Conservation (phyloP, 2,797 vertebrate species). For the Lepus townsendii region DNA sequence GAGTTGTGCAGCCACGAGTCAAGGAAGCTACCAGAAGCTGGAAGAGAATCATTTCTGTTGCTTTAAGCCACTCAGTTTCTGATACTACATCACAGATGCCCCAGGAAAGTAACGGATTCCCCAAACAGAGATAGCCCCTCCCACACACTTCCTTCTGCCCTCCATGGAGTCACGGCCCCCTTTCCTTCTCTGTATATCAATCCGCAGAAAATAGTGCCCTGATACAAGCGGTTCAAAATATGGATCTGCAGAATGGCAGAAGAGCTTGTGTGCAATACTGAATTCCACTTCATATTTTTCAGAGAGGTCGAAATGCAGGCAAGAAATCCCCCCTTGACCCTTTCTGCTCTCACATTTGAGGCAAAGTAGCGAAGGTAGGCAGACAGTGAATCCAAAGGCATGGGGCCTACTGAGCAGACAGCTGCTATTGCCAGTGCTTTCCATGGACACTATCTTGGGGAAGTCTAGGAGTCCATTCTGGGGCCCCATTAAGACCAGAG, state of each 20-base stretch:
- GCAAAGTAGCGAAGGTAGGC: slow-evolving; percentile 18
- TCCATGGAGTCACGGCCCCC: background rate
- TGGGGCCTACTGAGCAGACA: background rate
- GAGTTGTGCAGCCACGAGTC: background rate
- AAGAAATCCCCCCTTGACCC: background rate
- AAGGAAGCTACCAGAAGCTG: slow-evolving; percentile 1
- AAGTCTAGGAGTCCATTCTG: slow-evolving; percentile 18
- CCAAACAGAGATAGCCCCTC: background rate
- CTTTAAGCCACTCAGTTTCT: background rate
- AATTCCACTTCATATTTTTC: slow-evolving; percentile 15
- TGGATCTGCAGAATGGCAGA: background rate
- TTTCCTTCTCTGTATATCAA: slow-evolving; percentile 4
- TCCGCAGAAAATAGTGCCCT: background rate
- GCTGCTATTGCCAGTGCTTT: background rate
- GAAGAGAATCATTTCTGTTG: background rate
- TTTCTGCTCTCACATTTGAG: slow-evolving; percentile 34
- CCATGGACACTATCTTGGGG: slow-evolving; percentile 21
- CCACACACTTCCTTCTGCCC: background rate
- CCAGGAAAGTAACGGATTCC: background rate
- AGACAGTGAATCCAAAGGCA: background rate
- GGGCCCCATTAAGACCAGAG: background rate
- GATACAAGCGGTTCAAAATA: background rate
- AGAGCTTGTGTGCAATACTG: background rate
- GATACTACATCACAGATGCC: background rate
- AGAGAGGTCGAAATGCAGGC: slow-evolving; percentile 14